phyloP scores from a whole-genome alignment of 2,113 vertebrate genomes.

The Nothoprocta perdicaria region DNA sequence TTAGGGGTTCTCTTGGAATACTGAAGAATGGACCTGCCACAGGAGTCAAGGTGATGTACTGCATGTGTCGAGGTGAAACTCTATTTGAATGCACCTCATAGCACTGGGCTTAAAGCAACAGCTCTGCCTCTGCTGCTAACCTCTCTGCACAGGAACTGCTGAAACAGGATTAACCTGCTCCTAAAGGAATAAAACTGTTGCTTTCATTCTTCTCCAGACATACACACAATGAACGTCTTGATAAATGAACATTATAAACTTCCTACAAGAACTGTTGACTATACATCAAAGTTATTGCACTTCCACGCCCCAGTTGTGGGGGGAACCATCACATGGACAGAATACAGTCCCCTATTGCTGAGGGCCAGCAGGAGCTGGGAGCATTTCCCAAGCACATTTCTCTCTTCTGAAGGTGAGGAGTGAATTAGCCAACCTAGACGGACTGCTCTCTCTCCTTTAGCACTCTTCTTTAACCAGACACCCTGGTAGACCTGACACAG shows the following conservation, averaged over 20 bases:
- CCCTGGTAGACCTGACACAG: fast-evolving
- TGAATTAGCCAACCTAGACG: background rate
- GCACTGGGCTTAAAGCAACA: background rate
- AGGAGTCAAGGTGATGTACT: constrained; percentile 48
- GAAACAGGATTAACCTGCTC: constrained; percentile 59
- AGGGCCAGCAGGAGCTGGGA: background rate
- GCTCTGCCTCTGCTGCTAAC: background rate
- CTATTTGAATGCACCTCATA: constrained; percentile 14
- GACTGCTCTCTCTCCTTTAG: background rate
- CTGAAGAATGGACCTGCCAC: constrained; percentile 46
- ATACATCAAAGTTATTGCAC: background rate
- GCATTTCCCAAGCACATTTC: fast-evolving
- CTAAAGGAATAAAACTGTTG: constrained; percentile 15
- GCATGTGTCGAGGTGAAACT: background rate
- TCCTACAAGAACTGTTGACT: background rate
- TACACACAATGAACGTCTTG: background rate
- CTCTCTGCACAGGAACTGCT: background rate
- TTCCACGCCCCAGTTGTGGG: fast-evolving
- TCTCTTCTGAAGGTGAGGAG: background rate
- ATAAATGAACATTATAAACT: constrained; percentile 20
- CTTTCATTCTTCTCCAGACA: constrained; percentile 25
- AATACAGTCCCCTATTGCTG: background rate
- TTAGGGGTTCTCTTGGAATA: constrained; percentile 47
- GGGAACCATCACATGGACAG: background rate
- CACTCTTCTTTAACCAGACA: background rate